Evolutionary conservation across 2,888 invertebrate species (phyloP).

Genomic region (Monoplex corrugatus): DNA sequence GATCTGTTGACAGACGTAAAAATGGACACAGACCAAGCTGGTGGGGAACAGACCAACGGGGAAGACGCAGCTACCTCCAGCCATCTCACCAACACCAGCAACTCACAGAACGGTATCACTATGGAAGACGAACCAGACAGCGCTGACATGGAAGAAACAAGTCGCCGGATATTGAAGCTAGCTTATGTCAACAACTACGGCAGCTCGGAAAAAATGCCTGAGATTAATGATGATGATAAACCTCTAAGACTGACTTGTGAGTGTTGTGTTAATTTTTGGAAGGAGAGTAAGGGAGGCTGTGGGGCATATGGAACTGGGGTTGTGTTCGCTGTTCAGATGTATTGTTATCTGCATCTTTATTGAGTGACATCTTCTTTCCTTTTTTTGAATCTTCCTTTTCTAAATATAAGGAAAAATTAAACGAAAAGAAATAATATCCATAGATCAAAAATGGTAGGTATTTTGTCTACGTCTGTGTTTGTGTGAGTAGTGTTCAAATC

Average conservation of each 20-base stretch:
- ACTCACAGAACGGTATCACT: background rate
- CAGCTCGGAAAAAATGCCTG: constrained; percentile 75
- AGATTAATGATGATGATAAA: constrained; percentile 77
- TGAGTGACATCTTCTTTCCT: too few relatives aligned
- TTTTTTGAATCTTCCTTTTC: too few relatives aligned
- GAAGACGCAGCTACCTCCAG: constrained; percentile 18
- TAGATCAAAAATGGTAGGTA: too few relatives aligned
- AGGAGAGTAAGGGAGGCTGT: too few relatives aligned
- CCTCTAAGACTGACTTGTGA: constrained; percentile 78
- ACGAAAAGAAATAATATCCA: too few relatives aligned
- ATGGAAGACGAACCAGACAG: constrained; percentile 56
- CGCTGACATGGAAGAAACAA: constrained; percentile 47
- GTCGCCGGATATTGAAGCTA: constrained; percentile 75
- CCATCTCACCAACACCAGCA: background rate
- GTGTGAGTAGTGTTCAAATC: too few relatives aligned
- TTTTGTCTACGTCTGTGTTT: too few relatives aligned
- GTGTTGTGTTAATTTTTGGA: too few relatives aligned
- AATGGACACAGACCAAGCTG: constrained; percentile 50
- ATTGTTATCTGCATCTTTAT: too few relatives aligned
- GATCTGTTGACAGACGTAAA: constrained; percentile 41
- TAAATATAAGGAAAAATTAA: too few relatives aligned
- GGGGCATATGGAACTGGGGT: too few relatives aligned
- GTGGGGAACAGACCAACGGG: constrained; percentile 38
- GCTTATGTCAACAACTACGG: constrained; percentile 80
- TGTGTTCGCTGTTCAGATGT: too few relatives aligned